Evolutionary conservation across 2,113 vertebrate genomes (phyloP), one percentile per base, ranked within the genome.

Genomic region (Cynopterus brachyotis): DNA sequence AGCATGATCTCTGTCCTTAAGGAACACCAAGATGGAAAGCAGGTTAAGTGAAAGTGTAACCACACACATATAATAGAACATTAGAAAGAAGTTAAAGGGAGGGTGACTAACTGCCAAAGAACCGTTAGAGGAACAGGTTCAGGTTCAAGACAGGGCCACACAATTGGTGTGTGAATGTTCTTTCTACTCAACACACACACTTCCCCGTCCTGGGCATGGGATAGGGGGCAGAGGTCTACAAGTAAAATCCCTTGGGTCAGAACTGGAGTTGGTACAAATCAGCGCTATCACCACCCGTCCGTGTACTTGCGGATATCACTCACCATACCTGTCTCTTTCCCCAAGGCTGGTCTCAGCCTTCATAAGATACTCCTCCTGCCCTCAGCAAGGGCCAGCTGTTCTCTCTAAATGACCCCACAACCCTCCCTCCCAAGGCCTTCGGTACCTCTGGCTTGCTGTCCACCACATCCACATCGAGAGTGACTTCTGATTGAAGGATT

Each of bases 401-500:
- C 45, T 62, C 50, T 40, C 60, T 37, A 9, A 11, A 35, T 26
- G 75, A 64, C 15, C 67, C 70, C 4, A 8, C 0, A 37, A 20
- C 67, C 13, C 73, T 62, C 59, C 66, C 69, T 47, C 26, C 37
- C 12, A 42, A 35, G 62, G 42, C 60, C 35, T 50, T 12, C 15
- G 1, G 75, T 17, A 99, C 99, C 99, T 99, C 99, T 8, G 98
- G 98, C 89, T 99, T 99, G 94, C 99, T 99, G 96, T 99, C 99
- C 2, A 98, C 98, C 85, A 99, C 98, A 30, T 99, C 99, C 80
- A 99, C 98, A 97, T 99, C 98, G 1, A 99, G 98, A 73, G 3
- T 98, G 86, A 98, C 99, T 86, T 99, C 99, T 4, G 98, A 98
- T 40, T 99, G 99, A n/a, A 99, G 98, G 67, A 99, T 98, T 67